phyloP scores from a whole-genome alignment of 1,140 invertebrate species.

The Nixonia krombeini region DNA sequence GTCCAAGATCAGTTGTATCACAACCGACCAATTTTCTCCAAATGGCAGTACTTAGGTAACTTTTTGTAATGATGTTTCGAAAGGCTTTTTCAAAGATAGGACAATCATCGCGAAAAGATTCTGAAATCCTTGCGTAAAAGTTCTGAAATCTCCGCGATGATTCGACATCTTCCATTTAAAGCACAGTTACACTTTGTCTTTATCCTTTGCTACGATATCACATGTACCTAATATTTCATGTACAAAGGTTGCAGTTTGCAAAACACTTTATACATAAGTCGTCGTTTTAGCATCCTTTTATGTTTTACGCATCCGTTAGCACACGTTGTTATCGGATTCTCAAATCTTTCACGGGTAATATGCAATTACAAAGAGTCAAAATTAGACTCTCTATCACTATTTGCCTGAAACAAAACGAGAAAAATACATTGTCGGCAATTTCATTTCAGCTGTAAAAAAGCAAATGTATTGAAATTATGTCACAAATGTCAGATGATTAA shows the following conservation, averaged over 20 bases:
- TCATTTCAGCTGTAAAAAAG: neutral
- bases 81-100: too few relatives aligned
- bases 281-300: neutral
- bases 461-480: too few relatives aligned
- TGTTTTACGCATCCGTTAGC: constrained; percentile 1
- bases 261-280: neutral
- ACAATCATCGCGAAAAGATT: too few relatives aligned
- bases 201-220: constrained; percentile 33
- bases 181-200: constrained; percentile 7
- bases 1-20: too few relatives aligned
- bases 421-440: constrained; percentile 3
- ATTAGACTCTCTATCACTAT: constrained; percentile 67
- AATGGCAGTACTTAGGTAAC: too few relatives aligned
- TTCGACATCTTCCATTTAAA: neutral
- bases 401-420: constrained; percentile 55
- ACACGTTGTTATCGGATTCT: too few relatives aligned
- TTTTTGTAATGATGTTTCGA: too few relatives aligned
- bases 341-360: neutral
- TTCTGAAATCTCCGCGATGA: neutral
- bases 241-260: constrained; percentile 22
- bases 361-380: constrained; percentile 65
- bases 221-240: constrained; percentile 18
- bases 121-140: neutral
- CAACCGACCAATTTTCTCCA: too few relatives aligned
- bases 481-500: too few relatives aligned